Percentiles rank a stretch among this genome's conserved stretches.
Evolutionary conservation across 2,113 vertebrate species (phyloP).

Genomic region (Acanthochromis polyacanthus): DNA sequence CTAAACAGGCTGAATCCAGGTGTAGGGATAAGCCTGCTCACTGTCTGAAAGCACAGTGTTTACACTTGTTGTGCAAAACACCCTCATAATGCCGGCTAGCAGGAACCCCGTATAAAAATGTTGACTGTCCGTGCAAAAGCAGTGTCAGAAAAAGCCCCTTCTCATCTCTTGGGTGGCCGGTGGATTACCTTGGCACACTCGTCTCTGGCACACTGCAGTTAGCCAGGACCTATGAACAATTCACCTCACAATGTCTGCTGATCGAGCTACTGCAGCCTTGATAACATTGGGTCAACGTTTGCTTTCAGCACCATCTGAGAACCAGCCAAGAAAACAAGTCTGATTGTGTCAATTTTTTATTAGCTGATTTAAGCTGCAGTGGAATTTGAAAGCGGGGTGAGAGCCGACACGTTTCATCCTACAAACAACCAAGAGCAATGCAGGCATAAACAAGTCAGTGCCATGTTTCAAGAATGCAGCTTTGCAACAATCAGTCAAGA

Average conservation of each 20-base stretch:
- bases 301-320: slow-evolving; percentile 10
- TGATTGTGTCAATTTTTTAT: slow-evolving; percentile 14
- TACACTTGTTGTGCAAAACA: slow-evolving; percentile 5
- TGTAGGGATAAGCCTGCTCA: background rate
- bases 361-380: slow-evolving; percentile 19
- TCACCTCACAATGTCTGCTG: background rate
- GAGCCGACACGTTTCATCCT: background rate
- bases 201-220: background rate
- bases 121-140: background rate
- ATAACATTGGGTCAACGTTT: slow-evolving; percentile 17
- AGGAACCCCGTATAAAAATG: background rate
- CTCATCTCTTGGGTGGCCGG: background rate
- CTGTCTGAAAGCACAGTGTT: background rate
- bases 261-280: slow-evolving; percentile 8
- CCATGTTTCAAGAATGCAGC: slow-evolving; percentile 28
- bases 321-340: slow-evolving; percentile 10
- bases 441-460: slow-evolving; percentile 51
- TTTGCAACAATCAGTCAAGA: slow-evolving; percentile 49
- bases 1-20: background rate
- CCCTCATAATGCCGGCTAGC: background rate
- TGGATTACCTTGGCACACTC: background rate
- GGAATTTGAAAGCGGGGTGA: background rate
- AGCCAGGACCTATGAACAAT: background rate
- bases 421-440: slow-evolving; percentile 11
- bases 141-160: background rate